These are phyloP conservation scores for Sturnus vulgaris DNA, from an alignment of 2,113 vertebrate species.

Conservation along the genomic window DNA sequence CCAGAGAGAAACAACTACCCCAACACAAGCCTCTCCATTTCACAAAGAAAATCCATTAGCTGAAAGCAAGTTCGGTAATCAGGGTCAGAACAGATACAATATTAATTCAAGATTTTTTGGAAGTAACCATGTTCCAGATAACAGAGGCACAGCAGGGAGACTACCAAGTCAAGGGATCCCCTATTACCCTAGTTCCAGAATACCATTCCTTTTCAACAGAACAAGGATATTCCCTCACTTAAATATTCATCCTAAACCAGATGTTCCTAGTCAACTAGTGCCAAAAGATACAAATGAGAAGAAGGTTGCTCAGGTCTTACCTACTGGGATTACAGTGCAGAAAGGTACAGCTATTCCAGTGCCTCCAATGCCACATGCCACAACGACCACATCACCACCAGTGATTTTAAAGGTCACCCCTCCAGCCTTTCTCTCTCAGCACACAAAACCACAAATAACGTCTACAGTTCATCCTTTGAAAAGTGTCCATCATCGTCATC, in stretches of 20 bases:
- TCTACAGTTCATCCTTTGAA: slow-evolving; percentile 28
- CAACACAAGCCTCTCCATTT: not conserved
- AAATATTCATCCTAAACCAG: slow-evolving; percentile 9
- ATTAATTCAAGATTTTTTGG: slow-evolving; percentile 55
- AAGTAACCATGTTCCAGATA: slow-evolving; percentile 75
- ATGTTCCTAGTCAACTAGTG: not conserved
- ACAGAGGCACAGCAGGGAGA: slow-evolving; percentile 30
- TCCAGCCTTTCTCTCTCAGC: not conserved
- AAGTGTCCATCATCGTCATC: not conserved
- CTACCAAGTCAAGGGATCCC: slow-evolving; percentile 34
- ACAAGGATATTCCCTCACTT: slow-evolving; percentile 43
- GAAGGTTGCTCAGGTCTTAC: not conserved
- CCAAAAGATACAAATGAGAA: slow-evolving; percentile 14
- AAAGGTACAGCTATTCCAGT: not conserved
- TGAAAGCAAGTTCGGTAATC: not conserved
- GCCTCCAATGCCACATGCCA: not conserved
- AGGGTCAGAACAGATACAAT: not conserved
- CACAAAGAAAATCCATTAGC: not conserved
- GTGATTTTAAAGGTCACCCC: not conserved
- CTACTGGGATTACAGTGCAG: not conserved
- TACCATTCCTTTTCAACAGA: slow-evolving; percentile 55
- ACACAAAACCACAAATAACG: not conserved
- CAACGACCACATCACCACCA: not conserved
- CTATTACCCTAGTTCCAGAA: slow-evolving; percentile 11
- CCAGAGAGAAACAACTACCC: not conserved